Evolutionary conservation across 2,113 vertebrate genomes (phyloP).

Genomic region (Physeter macrocephalus): DNA sequence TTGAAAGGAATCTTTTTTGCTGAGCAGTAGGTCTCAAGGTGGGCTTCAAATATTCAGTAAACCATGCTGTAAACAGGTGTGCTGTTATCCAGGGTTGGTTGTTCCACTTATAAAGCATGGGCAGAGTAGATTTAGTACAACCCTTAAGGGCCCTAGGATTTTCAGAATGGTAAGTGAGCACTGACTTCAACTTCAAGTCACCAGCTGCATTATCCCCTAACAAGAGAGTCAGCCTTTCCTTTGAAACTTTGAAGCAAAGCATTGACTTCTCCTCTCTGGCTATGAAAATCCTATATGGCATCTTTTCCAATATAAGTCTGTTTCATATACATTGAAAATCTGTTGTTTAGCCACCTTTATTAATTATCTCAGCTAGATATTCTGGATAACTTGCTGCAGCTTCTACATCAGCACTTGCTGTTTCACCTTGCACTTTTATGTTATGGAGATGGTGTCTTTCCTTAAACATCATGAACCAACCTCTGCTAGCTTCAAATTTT

Average conservation of each 20-base stretch:
- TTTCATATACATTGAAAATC: neutral
- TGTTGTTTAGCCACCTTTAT: neutral
- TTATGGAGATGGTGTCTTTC: neutral
- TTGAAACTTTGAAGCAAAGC: neutral
- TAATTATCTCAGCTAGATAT: neutral
- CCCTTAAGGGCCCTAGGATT: neutral
- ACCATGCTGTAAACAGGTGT: neutral
- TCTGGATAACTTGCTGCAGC: neutral
- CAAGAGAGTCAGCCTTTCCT: neutral
- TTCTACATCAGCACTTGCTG: neutral
- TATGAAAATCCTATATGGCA: neutral
- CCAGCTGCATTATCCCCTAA: neutral
- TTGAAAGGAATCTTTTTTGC: neutral
- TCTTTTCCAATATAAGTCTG: neutral
- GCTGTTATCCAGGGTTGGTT: neutral
- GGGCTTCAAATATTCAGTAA: neutral
- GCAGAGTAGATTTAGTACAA: neutral
- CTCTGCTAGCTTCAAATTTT: neutral
- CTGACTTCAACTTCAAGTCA: neutral
- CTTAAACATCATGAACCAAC: neutral
- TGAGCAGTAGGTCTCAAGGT: neutral
- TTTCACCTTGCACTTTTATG: neutral
- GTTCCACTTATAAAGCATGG: neutral
- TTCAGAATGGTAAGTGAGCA: neutral
- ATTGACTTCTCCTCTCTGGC: neutral